Evolutionary conservation across 2,888 invertebrate genomes (phyloP).

Genomic region (Diploptera punctata): DNA sequence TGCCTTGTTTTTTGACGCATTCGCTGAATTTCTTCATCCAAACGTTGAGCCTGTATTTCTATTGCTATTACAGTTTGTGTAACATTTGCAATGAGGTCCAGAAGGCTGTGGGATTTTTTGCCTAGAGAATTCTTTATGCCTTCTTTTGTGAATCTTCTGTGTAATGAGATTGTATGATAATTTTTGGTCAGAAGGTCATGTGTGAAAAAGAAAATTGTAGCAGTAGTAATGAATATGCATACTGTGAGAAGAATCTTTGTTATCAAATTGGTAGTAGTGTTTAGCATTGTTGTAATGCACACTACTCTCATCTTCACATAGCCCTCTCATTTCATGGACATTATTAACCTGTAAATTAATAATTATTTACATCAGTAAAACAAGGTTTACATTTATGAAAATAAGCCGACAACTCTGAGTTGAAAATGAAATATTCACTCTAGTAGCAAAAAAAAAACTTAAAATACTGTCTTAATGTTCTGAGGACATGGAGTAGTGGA

Average conservation of each 20-base stretch:
- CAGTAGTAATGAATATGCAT: not conserved
- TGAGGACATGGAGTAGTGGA: no score
- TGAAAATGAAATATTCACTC: no score
- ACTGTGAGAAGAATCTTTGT: not conserved
- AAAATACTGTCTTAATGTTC: no score
- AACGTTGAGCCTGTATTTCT: not conserved
- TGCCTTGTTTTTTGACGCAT: conserved; percentile 18
- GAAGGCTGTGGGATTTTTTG: not conserved
- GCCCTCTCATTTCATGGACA: no score
- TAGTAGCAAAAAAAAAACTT: no score
- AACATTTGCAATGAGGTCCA: conserved; percentile 27
- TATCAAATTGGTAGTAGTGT: no score
- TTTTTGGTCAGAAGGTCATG: not conserved
- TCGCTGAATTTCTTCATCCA: conserved; percentile 18
- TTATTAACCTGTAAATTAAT: no score
- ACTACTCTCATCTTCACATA: no score
- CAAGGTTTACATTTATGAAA: no score
- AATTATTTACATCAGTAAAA: no score
- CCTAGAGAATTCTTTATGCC: not conserved
- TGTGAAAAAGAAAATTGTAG: conserved; percentile 6
- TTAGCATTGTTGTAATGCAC: no score
- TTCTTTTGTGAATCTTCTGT: not conserved
- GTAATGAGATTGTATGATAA: not conserved
- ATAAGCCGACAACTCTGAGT: no score
- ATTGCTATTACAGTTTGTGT: conserved; percentile 24